These are phyloP conservation scores for Macroglossus sobrinus DNA, from an alignment of 2,113 vertebrate genomes.

Conservation along the genomic window DNA sequence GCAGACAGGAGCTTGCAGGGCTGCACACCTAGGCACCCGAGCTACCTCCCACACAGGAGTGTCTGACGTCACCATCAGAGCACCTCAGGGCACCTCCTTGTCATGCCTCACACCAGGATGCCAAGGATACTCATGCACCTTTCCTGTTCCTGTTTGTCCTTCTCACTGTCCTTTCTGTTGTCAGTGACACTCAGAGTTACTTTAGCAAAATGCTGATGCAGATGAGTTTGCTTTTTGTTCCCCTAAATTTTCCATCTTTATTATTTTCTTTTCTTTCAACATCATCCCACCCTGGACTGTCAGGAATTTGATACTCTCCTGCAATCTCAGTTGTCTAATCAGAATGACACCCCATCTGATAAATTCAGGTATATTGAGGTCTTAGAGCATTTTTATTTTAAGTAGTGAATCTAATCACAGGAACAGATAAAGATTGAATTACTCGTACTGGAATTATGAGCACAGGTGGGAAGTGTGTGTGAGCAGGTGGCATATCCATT, in stretches of 20 bases:
- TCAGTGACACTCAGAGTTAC: not conserved
- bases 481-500: not conserved
- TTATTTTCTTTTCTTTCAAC: not conserved
- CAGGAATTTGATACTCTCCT: not conserved
- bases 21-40: not conserved
- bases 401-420: not conserved
- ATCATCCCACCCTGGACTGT: not conserved
- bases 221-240: not conserved
- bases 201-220: not conserved
- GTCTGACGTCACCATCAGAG: not conserved
- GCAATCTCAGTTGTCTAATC: not conserved
- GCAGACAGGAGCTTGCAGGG: not conserved
- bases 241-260: not conserved
- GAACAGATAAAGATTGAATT: not conserved
- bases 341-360: not conserved
- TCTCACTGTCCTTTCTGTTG: not conserved
- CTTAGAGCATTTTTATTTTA: not conserved
- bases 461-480: not conserved
- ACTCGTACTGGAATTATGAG: not conserved
- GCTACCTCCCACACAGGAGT: accelerated
- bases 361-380: not conserved
- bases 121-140: not conserved
- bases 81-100: not conserved
- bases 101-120: not conserved
- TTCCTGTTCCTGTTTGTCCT: not conserved